phyloP scores from a whole-genome alignment of 2,113 vertebrate genomes.

The Orientallactaga bullata region DNA sequence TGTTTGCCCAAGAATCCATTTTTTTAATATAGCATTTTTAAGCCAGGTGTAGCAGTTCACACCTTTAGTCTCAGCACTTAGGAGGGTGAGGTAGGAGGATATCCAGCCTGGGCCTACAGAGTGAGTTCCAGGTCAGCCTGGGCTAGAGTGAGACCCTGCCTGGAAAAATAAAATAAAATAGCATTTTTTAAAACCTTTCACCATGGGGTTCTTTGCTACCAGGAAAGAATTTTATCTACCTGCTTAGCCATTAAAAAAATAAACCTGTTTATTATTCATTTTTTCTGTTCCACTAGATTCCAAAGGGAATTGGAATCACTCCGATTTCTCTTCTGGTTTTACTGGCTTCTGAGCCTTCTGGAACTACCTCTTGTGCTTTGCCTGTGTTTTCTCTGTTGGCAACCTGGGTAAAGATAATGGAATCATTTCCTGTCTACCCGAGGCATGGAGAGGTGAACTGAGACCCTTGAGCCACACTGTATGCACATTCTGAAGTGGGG shows the following conservation, averaged over 20 bases:
- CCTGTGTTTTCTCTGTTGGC: not conserved
- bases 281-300: slow-evolving; percentile 3
- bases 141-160: no score
- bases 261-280: not conserved
- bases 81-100: no score
- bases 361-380: not conserved
- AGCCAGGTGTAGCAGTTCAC: no score
- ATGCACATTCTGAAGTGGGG: not conserved
- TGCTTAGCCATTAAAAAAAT: not conserved
- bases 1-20: not conserved
- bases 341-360: not conserved
- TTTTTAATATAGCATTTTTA: not conserved
- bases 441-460: not conserved
- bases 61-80: no score
- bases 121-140: no score
- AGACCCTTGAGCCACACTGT: not conserved
- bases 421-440: not conserved
- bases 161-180: no score
- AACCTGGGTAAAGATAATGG: not conserved
- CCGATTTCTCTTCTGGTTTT: slow-evolving; percentile 23
- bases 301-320: not conserved
- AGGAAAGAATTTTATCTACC: not conserved
- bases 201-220: not conserved
- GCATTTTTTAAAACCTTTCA: not conserved
- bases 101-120: no score